Conservation (phyloP, 2,797 vertebrate species). For the Pantherophis alleghaniensis region DNA sequence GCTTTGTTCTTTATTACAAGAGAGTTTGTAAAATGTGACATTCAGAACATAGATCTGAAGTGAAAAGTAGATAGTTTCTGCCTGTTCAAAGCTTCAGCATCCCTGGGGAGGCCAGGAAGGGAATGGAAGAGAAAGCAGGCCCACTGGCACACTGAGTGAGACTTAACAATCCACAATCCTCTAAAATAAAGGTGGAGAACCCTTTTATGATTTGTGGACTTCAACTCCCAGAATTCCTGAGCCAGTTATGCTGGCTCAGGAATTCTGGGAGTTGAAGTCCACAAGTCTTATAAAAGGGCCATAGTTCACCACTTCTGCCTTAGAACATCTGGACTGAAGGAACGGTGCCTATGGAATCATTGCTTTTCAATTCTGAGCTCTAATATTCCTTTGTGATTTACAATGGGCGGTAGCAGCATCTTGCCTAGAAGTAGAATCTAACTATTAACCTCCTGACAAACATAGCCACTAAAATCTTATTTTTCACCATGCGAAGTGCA, state of each 20-base stretch:
- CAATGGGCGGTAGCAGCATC: not conserved
- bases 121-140: not conserved
- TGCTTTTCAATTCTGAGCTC: not conserved
- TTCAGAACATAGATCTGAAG: not conserved
- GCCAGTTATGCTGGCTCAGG: not conserved
- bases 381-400: not conserved
- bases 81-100: not conserved
- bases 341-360: not conserved
- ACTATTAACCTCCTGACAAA: not conserved
- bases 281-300: not conserved
- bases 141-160: not conserved
- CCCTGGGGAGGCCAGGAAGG: not conserved
- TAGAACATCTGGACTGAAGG: not conserved
- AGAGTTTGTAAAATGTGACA: not conserved
- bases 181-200: not conserved
- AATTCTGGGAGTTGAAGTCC: too few relatives aligned
- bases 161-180: not conserved
- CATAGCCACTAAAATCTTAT: not conserved
- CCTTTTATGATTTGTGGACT: not conserved
- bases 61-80: not conserved
- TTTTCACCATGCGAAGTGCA: not conserved
- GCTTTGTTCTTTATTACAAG: not conserved
- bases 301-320: not conserved
- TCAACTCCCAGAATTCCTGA: not conserved
- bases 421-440: not conserved